Percentiles rank a stretch among this genome's conserved stretches.
Conservation (phyloP, 2,113 vertebrate genomes). For the Sinocyclocheilus rhinocerous region DNA sequence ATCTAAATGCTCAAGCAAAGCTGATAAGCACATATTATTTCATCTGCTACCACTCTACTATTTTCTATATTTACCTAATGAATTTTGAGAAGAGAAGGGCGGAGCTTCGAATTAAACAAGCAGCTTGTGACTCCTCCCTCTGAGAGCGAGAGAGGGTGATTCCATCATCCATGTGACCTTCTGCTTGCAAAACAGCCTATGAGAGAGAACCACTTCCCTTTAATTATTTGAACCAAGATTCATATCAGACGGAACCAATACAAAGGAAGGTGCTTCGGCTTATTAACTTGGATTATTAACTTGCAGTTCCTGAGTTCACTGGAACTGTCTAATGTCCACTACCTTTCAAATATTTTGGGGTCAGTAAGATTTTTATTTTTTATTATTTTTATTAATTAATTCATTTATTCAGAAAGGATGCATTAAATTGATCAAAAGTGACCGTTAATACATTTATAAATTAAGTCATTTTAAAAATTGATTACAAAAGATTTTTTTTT, state of each 20-base stretch:
- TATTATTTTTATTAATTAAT: too few relatives aligned
- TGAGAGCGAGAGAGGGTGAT: conserved; percentile 91
- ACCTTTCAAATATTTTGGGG: neutral
- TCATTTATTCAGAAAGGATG: too few relatives aligned
- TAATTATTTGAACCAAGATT: neutral
- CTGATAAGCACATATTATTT: neutral
- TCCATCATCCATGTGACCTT: conserved; percentile 97
- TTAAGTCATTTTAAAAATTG: too few relatives aligned
- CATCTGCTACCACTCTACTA: neutral
- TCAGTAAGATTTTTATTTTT: neutral
- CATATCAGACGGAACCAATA: neutral
- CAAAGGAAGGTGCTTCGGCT: neutral
- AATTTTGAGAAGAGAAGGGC: conserved; percentile 87
- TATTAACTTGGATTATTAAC: neutral
- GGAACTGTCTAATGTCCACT: neutral
- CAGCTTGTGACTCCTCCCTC: conserved; percentile 89
- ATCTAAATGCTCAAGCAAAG: neutral
- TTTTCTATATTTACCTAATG: conserved; percentile 77
- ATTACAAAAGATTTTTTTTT: too few relatives aligned
- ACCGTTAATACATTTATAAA: neutral
- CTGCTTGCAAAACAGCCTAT: conserved; percentile 91
- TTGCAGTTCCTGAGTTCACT: neutral
- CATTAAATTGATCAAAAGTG: too few relatives aligned
- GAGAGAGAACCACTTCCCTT: neutral
- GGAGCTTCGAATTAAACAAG: conserved; percentile 87